Conservation (phyloP, 2,797 vertebrate species). For the Eospalax fontanierii region DNA sequence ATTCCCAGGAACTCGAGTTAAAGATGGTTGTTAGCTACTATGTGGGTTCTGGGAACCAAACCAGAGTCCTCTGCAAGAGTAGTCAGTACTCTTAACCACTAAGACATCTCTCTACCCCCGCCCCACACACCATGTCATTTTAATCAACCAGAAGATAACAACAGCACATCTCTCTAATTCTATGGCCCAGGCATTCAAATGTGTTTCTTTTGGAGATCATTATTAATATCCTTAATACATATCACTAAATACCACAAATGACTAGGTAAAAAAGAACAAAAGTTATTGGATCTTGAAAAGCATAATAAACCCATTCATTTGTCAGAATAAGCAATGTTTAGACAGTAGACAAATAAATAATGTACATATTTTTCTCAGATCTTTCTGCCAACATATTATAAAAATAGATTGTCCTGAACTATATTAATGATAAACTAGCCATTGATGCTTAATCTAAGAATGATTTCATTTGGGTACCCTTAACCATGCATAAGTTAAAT, state of each 20-base stretch:
- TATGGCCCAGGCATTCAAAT: neutral
- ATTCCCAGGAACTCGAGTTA: too few species aligned
- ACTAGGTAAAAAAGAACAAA: conserved; percentile 1
- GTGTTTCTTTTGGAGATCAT: neutral
- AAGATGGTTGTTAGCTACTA: too few species aligned
- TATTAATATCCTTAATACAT: conserved; percentile 18
- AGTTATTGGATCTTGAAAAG: neutral
- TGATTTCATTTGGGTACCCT: neutral
- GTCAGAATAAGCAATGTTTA: conserved; percentile 46
- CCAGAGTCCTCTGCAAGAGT: too few species aligned
- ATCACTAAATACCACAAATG: conserved; percentile 29
- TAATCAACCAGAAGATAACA: too few species aligned
- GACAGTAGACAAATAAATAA: conserved; percentile 1
- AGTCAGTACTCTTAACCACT: too few species aligned
- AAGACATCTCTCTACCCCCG: too few species aligned
- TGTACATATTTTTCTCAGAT: neutral
- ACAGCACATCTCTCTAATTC: neutral
- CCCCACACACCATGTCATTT: too few species aligned
- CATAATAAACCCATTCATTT: neutral
- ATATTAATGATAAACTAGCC: neutral
- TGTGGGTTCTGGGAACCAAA: too few species aligned
- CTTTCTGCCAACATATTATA: neutral
- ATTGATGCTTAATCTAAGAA: conserved; percentile 8
- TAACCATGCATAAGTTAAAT: neutral
- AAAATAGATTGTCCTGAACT: neutral